phyloP scores from a whole-genome alignment of 1,140 invertebrate genomes.

The Solen grandis region DNA sequence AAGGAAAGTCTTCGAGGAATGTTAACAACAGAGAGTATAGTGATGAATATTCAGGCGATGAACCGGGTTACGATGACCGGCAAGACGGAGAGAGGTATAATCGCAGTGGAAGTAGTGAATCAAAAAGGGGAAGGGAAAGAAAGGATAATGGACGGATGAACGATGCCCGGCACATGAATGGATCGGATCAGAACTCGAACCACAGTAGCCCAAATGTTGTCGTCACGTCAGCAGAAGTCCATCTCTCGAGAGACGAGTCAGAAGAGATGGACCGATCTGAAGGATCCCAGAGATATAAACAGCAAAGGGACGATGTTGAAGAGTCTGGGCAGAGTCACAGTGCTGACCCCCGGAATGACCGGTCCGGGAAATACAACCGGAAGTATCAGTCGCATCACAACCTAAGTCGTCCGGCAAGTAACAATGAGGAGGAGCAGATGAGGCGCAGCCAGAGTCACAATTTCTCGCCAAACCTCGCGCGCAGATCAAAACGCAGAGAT shows the following conservation, averaged over 20 bases:
- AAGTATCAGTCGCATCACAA: slow-evolving; percentile 38
- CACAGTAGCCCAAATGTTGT: slow-evolving; percentile 45
- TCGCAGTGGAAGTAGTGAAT: background rate
- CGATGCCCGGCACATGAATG: no score
- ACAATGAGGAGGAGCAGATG: slow-evolving; percentile 13
- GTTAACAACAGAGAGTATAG: background rate
- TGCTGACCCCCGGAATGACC: background rate
- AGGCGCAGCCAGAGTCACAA: slow-evolving; percentile 14
- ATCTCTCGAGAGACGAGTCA: slow-evolving; percentile 24
- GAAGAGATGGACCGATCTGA: slow-evolving; percentile 3
- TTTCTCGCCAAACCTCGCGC: slow-evolving; percentile 21
- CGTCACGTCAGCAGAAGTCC: slow-evolving; percentile 38
- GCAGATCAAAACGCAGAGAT: slow-evolving; percentile 6
- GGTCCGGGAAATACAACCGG: background rate
- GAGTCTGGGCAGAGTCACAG: background rate
- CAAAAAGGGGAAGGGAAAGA: no score
- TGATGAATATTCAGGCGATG: background rate
- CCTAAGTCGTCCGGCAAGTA: background rate
- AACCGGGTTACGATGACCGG: no score
- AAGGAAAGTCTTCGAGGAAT: background rate
- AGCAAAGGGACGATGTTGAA: background rate
- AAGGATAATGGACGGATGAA: no score
- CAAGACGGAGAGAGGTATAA: background rate
- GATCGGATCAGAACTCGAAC: no score
- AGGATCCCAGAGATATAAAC: background rate